Conservation (phyloP, 2,113 vertebrate species). For the Eudyptes chrysolophus region DNA sequence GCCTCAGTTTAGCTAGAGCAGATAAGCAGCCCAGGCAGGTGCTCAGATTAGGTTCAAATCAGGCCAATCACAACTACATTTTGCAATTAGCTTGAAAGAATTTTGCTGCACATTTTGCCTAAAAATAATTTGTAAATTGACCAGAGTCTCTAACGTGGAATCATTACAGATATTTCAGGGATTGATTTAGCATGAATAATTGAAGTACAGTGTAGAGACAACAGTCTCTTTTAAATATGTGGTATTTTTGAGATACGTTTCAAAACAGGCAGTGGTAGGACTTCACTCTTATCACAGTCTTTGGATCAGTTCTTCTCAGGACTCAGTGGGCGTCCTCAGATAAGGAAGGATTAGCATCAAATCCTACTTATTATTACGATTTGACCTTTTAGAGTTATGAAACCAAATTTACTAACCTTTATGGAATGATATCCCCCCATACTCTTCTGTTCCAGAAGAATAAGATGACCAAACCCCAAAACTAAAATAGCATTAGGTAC, state of each 20-base stretch:
- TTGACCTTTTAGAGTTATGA: not conserved
- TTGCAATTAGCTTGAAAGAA: conserved; percentile 39
- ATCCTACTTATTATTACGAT: not conserved
- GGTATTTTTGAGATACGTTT: not conserved
- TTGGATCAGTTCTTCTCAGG: not conserved
- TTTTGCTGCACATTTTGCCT: conserved; percentile 45
- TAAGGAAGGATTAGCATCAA: not conserved
- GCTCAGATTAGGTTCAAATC: conserved; percentile 12
- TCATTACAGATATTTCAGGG: conserved; percentile 57
- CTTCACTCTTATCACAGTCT: not conserved
- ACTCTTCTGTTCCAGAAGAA: not conserved
- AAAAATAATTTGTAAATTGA: conserved; percentile 66
- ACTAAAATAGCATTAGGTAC: not conserved
- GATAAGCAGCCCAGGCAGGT: not conserved
- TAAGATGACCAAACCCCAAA: not conserved
- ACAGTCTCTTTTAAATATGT: conserved; percentile 15
- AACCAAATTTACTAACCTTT: not conserved
- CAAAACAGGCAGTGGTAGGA: not conserved
- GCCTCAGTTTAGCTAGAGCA: not conserved
- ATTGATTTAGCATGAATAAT: conserved; percentile 64
- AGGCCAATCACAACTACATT: conserved; percentile 12
- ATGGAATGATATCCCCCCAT: not conserved
- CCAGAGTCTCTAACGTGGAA: not conserved
- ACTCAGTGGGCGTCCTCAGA: not conserved
- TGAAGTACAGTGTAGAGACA: conserved; percentile 22